phyloP scores from a whole-genome alignment of 2,888 invertebrate genomes.

The Metalampra italica region DNA sequence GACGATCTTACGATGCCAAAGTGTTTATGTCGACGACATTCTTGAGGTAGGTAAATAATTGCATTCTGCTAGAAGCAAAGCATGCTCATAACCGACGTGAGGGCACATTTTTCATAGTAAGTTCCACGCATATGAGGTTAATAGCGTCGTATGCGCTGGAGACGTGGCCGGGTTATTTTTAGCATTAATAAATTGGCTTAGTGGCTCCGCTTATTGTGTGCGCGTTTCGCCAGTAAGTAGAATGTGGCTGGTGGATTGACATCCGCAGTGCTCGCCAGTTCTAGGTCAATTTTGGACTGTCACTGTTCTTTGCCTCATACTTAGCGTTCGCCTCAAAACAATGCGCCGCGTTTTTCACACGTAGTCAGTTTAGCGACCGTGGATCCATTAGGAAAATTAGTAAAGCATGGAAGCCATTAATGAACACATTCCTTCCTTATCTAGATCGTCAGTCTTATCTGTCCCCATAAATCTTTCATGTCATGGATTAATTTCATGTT shows the following conservation, averaged over 20 bases:
- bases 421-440: not conserved
- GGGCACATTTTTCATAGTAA: conserved; percentile 49
- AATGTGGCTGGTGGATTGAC: conserved; percentile 24
- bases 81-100: conserved; percentile 23
- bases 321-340: conserved; percentile 33
- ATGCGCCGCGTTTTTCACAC: conserved; percentile 19
- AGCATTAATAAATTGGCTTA: conserved; percentile 77
- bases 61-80: conserved; percentile 35
- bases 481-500: no score
- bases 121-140: conserved; percentile 67
- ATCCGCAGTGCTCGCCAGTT: conserved; percentile 32
- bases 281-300: conserved; percentile 49
- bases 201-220: conserved; percentile 70
- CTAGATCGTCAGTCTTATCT: not conserved
- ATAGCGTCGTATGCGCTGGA: conserved; percentile 66
- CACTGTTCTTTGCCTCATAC: conserved; percentile 30
- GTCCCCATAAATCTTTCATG: not conserved
- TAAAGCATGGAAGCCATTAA: not conserved
- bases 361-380: not conserved
- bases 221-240: conserved; percentile 63
- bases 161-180: conserved; percentile 73
- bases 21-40: conserved; percentile 33
- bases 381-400: not conserved
- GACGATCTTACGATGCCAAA: conserved; percentile 11
- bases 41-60: conserved; percentile 40